phyloP scores from a whole-genome alignment of 1,140 invertebrate species.

The Tetragnatha versicolor region DNA sequence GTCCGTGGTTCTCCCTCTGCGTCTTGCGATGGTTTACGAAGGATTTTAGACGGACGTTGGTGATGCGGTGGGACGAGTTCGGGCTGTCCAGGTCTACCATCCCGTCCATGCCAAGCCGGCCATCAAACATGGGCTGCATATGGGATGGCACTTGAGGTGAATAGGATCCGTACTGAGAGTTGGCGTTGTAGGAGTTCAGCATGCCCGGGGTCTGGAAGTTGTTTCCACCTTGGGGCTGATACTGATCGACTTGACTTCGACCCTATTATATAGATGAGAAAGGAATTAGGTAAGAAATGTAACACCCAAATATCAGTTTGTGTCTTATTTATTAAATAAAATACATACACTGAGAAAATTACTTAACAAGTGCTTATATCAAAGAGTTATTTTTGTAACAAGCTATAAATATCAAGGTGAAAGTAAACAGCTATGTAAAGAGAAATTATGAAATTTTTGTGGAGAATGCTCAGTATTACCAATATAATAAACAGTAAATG shows the following conservation, averaged over 20 bases:
- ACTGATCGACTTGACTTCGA: slow-evolving; percentile 45
- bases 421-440: no score
- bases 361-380: no score
- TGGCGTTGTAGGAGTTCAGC: slow-evolving; percentile 37
- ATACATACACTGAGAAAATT: no score
- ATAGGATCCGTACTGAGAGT: slow-evolving; percentile 38
- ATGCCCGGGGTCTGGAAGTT: slow-evolving; percentile 33
- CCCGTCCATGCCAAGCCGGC: slow-evolving; percentile 12
- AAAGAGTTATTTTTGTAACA: no score
- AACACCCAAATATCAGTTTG: no score
- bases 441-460: no score
- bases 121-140: slow-evolving; percentile 11
- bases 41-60: slow-evolving; percentile 59
- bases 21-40: slow-evolving; percentile 59
- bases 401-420: no score
- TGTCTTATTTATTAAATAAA: no score
- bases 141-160: slow-evolving; percentile 41
- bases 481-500: no score
- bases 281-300: no score
- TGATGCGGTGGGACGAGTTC: slow-evolving; percentile 58
- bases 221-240: slow-evolving; percentile 44
- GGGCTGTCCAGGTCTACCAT: slow-evolving; percentile 21
- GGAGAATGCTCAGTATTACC: no score
- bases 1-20: slow-evolving; percentile 58
- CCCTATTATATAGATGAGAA: no score